Percentiles rank a stretch among this genome's conserved stretches.
Evolutionary conservation across 2,888 invertebrate species (phyloP).

Genomic region (Hydrotaea diabolus): DNA sequence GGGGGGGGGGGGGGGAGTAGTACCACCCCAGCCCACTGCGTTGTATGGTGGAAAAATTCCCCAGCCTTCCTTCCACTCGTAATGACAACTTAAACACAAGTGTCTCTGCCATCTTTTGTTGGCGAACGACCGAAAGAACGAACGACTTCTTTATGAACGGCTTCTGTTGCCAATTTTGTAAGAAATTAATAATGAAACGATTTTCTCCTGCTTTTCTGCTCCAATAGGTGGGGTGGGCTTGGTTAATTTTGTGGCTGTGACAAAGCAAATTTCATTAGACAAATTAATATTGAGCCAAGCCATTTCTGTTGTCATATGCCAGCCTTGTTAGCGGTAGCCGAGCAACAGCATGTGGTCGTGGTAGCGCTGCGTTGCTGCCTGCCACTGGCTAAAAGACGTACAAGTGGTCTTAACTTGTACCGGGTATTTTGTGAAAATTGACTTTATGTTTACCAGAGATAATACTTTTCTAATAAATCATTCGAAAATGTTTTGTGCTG

Average conservation of each 20-base stretch:
- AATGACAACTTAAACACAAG: conserved; percentile 59
- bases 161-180: conserved; percentile 60
- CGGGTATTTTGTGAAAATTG: conserved; percentile 70
- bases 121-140: background rate
- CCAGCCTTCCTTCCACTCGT: background rate
- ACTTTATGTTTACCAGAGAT: conserved; percentile 79
- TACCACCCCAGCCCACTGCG: background rate
- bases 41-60: background rate
- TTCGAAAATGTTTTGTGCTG: conserved; percentile 52
- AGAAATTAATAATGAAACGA: conserved; percentile 41
- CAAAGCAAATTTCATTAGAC: conserved; percentile 64
- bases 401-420: conserved; percentile 75
- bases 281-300: conserved; percentile 61
- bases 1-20: background rate
- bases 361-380: background rate
- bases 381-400: conserved; percentile 35
- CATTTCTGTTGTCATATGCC: conserved; percentile 33
- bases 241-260: conserved; percentile 40
- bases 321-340: conserved; percentile 4
- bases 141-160: conserved; percentile 39
- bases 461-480: conserved; percentile 77
- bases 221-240: conserved; percentile 45
- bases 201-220: conserved; percentile 34
- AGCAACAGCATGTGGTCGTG: conserved; percentile 4
- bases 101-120: conserved; percentile 43